Base-by-base conservation (phyloP, 2,113 vertebrate genomes). In the Tachysurus vachellii region DNA sequence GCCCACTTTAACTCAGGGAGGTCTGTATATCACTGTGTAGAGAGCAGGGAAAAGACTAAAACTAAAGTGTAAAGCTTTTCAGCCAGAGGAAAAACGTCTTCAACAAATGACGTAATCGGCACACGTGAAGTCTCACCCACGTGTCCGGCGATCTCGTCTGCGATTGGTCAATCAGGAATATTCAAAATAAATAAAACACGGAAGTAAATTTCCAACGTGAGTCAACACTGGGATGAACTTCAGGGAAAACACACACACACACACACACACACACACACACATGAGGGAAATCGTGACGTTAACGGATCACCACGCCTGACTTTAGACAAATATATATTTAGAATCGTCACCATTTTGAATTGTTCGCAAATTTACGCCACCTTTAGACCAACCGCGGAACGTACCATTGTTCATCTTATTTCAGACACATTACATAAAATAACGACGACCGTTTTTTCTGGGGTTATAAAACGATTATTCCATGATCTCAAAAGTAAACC, bases 161-260 rank as follows among this genome's bases (percentile, higher is more conserved):
- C 47, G 89, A 92, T 92, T 93, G 91, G 92, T 85, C 87, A 21
- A 10, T 31, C 21, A 1, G 7, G 42, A 4, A 26, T 19, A 50
- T 68, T 36, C 62, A 21, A 54, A 68, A 16, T 26, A 56, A 80
- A 4, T 28, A 9, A 80, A 80, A 80, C 76, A 14, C n/a, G 76
- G 76, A 80, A 80, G 76, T 80, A 57, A 31, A 80, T 80, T 31
- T 80, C 76, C 26, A 10, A 56, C 1, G 0, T 17, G 14, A n/a
- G 14, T 17, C 9, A 56, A 31, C 16, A 53, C 26, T 77, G 13
- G 47, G 26, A 77, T 7, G 13, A 21, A 21, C 11, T 73, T 47
- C 42, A 47, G 8, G 36, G 19, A 54, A 28, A 19, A 56, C 13
- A 79, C 7, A 80, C 26, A 79, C 23, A 54, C 47, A 54, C 11